Percentiles rank a stretch among this genome's conserved stretches.
These are phyloP conservation scores for Manduca sexta DNA, from an alignment of 1,140 invertebrate genomes.

Conservation along the genomic window DNA sequence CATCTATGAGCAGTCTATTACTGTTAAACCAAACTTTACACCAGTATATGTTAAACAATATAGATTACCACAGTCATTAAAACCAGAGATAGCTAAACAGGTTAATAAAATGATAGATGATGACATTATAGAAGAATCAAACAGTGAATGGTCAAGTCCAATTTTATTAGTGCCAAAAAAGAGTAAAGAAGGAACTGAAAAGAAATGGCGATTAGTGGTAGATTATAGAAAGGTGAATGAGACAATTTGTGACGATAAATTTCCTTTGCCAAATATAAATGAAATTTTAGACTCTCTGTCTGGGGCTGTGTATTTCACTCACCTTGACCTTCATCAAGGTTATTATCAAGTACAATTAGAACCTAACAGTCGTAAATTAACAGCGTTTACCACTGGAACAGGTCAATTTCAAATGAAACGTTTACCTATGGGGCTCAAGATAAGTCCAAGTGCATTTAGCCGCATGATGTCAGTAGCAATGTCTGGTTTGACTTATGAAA, in stretches of 20 bases:
- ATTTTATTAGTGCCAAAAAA: conserved; percentile 27
- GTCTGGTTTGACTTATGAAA: conserved; percentile 16
- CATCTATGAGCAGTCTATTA: conserved; percentile 29
- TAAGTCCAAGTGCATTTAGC: conserved; percentile 16
- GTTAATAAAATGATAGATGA: conserved; percentile 18
- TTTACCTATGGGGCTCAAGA: conserved; percentile 27
- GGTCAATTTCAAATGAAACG: conserved; percentile 26
- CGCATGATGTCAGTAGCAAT: conserved; percentile 23
- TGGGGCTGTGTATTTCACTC: conserved; percentile 21
- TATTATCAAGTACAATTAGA: conserved; percentile 21
- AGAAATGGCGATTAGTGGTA: conserved; percentile 25
- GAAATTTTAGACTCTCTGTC: conserved; percentile 25
- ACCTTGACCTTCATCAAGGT: conserved; percentile 15
- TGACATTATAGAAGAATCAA: conserved; percentile 26
- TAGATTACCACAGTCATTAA: conserved; percentile 24
- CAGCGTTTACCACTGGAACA: conserved; percentile 20
- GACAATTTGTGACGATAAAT: conserved; percentile 18
- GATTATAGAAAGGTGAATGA: conserved; percentile 19
- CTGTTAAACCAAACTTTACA: conserved; percentile 15
- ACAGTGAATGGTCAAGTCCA: conserved; percentile 24
- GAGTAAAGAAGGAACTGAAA: background rate
- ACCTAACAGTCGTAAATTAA: conserved; percentile 14
- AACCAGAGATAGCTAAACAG: conserved; percentile 21
- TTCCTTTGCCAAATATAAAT: conserved; percentile 28
- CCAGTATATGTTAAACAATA: conserved; percentile 37